phyloP scores from a whole-genome alignment of 2,888 invertebrate species.

The Habrosyne pyritoides region DNA sequence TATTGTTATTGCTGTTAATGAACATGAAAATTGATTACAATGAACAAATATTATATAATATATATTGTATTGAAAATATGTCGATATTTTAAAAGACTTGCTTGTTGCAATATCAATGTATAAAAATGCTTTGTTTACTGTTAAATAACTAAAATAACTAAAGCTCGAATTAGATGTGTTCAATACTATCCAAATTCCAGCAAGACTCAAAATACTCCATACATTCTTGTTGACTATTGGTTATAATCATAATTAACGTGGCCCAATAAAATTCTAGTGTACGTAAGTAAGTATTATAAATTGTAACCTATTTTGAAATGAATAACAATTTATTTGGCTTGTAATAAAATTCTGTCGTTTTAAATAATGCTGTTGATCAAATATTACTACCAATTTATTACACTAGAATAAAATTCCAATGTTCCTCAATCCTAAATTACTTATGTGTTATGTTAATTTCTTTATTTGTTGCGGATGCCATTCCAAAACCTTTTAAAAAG shows the following conservation, averaged over 20 bases:
- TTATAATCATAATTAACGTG: not conserved
- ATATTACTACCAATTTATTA: slow-evolving; percentile 5
- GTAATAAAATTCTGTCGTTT: slow-evolving; percentile 13
- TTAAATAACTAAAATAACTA: not conserved
- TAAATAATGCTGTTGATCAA: slow-evolving; percentile 7
- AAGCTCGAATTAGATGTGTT: not conserved
- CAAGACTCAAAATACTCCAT: not conserved
- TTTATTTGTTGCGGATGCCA: slow-evolving; percentile 69
- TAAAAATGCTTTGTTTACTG: not conserved
- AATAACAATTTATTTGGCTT: slow-evolving; percentile 14
- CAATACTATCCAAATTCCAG: not conserved
- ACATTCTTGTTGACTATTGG: too few species aligned
- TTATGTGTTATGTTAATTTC: slow-evolving; percentile 33
- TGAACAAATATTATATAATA: not conserved
- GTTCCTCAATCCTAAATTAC: slow-evolving; percentile 37
- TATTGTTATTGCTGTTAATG: not conserved
- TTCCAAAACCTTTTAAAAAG: slow-evolving; percentile 80
- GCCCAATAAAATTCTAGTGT: slow-evolving; percentile 12
- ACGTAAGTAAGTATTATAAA: slow-evolving; percentile 26
- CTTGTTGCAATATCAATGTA: slow-evolving; percentile 24
- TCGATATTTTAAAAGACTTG: slow-evolving; percentile 20
- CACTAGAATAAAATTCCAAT: slow-evolving; percentile 15
- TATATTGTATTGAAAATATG: not conserved
- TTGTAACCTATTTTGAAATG: slow-evolving; percentile 28
- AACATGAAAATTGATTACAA: not conserved